Percentiles rank a stretch among this genome's conserved stretches.
Conservation (phyloP, 1,140 invertebrate genomes). For the Aporrectodea caliginosa region DNA sequence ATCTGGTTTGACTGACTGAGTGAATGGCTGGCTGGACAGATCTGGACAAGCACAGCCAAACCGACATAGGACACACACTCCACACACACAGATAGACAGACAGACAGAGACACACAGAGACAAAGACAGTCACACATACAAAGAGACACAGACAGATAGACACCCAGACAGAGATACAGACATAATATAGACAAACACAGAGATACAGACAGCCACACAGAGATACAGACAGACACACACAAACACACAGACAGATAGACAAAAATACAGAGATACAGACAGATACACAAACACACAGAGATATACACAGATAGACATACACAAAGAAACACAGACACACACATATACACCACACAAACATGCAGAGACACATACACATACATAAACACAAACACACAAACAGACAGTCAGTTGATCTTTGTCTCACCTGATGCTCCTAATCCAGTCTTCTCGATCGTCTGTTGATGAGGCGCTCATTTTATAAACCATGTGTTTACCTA, state of each 20-base stretch:
- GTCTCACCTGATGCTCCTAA: conserved; percentile 69
- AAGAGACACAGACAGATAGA: not conserved
- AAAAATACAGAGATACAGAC: too few relatives aligned
- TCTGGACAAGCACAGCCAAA: not conserved
- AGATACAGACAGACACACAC: too few relatives aligned
- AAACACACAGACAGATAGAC: too few relatives aligned
- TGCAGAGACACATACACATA: too few relatives aligned
- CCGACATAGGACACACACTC: not conserved
- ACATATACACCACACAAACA: too few relatives aligned
- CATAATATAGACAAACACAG: not conserved
- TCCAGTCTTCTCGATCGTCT: conserved; percentile 97
- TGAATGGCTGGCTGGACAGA: not conserved
- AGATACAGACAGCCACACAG: too few relatives aligned
- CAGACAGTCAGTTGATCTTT: too few relatives aligned
- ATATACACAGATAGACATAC: too few relatives aligned
- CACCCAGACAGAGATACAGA: not conserved
- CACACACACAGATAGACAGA: not conserved
- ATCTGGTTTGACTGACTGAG: not conserved
- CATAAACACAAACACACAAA: too few relatives aligned
- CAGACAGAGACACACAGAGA: not conserved
- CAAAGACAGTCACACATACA: not conserved
- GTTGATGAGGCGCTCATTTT: conserved; percentile 91
- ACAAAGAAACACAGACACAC: too few relatives aligned
- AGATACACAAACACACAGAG: too few relatives aligned
- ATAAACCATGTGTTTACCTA: conserved; percentile 82